Evolutionary conservation across 2,113 vertebrate species (phyloP).

Genomic region (Geothlypis trichas): DNA sequence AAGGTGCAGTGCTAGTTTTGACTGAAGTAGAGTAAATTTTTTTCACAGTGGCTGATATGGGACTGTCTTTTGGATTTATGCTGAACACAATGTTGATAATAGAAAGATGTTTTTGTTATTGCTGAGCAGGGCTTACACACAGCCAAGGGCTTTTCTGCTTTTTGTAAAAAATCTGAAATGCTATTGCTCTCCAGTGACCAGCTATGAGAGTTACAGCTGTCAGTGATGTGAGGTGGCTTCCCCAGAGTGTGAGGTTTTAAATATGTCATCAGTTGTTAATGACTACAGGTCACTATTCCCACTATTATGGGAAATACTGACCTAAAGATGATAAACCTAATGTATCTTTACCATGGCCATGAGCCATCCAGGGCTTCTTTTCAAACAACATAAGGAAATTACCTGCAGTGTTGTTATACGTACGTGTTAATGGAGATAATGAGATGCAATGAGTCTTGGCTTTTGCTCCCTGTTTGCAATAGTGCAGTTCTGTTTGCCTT

Average conservation of each 20-base stretch:
- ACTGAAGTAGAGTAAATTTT: neutral
- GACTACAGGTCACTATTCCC: neutral
- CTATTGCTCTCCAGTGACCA: neutral
- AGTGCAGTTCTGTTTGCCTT: slow-evolving; percentile 11
- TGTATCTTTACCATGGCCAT: neutral
- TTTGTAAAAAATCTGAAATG: neutral
- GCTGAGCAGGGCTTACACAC: neutral
- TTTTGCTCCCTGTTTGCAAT: neutral
- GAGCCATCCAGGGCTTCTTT: neutral
- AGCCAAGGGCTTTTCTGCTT: neutral
- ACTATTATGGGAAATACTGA: neutral
- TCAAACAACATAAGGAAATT: neutral
- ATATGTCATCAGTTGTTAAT: neutral
- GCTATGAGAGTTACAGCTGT: neutral
- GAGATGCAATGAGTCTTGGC: neutral
- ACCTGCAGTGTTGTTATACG: neutral
- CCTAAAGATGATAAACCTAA: neutral
- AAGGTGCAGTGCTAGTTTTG: neutral
- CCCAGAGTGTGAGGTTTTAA: neutral
- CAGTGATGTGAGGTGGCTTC: neutral
- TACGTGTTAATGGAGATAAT: neutral
- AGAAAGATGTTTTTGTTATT: neutral
- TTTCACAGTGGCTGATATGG: neutral
- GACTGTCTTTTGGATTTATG: neutral
- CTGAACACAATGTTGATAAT: neutral